Evolutionary conservation across 92 coral and sea anemone genomes (phyloP), one percentile per base, ranked within the genome.

Genomic region (Meandrina meandrites): DNA sequence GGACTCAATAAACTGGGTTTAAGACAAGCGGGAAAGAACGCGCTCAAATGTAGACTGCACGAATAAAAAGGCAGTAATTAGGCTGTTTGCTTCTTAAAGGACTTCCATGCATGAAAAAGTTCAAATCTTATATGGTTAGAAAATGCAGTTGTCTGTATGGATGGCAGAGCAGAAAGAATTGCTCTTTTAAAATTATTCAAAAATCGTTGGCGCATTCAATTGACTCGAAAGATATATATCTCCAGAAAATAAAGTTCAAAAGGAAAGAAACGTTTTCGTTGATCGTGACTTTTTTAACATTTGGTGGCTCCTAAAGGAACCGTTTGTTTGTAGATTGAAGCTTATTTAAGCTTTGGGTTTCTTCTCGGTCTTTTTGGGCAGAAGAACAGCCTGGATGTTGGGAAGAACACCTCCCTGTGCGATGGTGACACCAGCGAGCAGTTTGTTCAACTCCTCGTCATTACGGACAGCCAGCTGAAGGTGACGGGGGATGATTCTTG

Each of bases 321-420:
- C 78, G 51, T 73, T 73, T 71, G 75, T 68, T 68, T n/a, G 56
- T 45, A 67, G 17, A 28, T 28, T 72, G 32, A 36, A 73, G 78
- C 78, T 73, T 35, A 11, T 78, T 78, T 78, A 78, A 31, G 81
- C 81, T 78, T 78, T 78, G 36, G 89, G 81, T 60, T 93, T 93
- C 96, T 93, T 93, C 86, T 89, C 96, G 87, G 94, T 78, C 90
- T 94, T 93, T 90, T 93, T 93, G 88, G 96, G 94, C 78, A 93
- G 94, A 83, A 93, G 94, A 28, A 93, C 96, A 83, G 96, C 96
- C 85, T 93, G 96, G 92, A 93, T 93, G 91, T 89, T 89, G 75
- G 91, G 91, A 53, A 88, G 87, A 10, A 84, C 88, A 35, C 88
- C 88, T 73, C 88, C 88, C 81, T 84, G 88, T 21, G 88, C 88